phyloP scores from a whole-genome alignment of 2,797 vertebrate species.

The Enteromius treurensis region DNA sequence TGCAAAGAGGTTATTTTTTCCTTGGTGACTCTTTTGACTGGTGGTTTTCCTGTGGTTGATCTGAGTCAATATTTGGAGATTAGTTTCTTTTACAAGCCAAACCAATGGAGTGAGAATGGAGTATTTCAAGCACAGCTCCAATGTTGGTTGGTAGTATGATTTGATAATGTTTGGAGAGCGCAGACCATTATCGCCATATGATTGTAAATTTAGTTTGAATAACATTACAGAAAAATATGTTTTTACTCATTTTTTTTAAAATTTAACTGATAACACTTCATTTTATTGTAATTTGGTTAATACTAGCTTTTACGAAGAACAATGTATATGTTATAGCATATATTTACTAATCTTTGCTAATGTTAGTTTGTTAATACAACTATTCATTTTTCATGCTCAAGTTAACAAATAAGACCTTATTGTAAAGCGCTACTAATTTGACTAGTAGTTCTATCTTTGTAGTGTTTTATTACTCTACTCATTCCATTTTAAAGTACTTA shows the following conservation, averaged over 20 bases:
- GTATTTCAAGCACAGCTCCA: conserved; percentile 41
- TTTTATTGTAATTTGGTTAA: background rate
- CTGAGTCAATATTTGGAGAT: conserved; percentile 58
- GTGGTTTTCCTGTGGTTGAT: conserved; percentile 58
- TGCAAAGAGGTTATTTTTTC: conserved; percentile 60
- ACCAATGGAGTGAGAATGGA: conserved; percentile 29
- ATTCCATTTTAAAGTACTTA: background rate
- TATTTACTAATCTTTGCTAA: background rate
- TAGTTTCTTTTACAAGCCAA: conserved; percentile 43
- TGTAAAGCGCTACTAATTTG: background rate
- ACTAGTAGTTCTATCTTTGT: background rate
- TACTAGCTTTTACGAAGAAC: background rate
- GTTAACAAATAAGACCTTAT: background rate
- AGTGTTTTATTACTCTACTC: background rate
- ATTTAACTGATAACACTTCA: background rate
- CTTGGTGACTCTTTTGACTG: conserved; percentile 36
- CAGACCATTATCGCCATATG: background rate
- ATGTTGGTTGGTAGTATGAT: conserved; percentile 33
- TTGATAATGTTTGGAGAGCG: conserved; percentile 35
- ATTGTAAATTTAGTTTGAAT: too few species aligned
- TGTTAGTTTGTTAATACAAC: background rate
- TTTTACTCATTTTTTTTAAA: too few species aligned
- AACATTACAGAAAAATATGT: too few species aligned
- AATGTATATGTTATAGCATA: background rate
- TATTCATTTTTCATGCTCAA: background rate